phyloP scores from a whole-genome alignment of 2,113 vertebrate species.

The Jaculus jaculus region DNA sequence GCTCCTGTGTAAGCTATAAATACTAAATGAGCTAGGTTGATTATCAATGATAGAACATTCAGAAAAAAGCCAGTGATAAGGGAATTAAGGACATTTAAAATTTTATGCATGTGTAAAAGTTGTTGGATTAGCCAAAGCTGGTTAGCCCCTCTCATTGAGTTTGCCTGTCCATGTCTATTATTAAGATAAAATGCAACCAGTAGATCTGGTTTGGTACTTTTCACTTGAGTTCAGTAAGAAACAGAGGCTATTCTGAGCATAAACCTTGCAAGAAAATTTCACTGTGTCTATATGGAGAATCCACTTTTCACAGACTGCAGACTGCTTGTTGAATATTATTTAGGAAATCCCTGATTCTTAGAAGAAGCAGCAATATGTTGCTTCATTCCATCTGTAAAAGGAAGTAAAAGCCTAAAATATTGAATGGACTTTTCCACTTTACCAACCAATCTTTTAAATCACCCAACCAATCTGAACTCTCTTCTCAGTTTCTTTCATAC shows the following conservation, averaged over 20 bases:
- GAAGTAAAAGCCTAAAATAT: neutral
- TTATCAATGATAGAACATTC: slow-evolving; percentile 67
- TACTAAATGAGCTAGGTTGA: slow-evolving; percentile 65
- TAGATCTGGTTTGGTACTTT: neutral
- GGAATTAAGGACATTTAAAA: slow-evolving; percentile 34
- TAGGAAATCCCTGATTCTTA: neutral
- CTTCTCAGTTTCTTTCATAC: neutral
- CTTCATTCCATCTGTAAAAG: neutral
- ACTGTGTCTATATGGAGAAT: neutral
- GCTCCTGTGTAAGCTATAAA: slow-evolving; percentile 71
- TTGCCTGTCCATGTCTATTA: neutral
- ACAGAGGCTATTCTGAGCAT: neutral
- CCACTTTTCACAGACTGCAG: neutral
- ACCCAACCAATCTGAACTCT: no score
- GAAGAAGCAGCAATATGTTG: neutral
- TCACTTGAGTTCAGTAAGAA: neutral
- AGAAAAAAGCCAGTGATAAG: slow-evolving; percentile 25
- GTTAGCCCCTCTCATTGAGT: slow-evolving; percentile 8
- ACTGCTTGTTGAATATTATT: neutral
- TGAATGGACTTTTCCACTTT: neutral
- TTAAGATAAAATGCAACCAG: neutral
- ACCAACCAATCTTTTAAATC: neutral
- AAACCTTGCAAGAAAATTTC: neutral
- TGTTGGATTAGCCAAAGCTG: slow-evolving; percentile 55
- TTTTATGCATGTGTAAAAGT: slow-evolving; percentile 29